phyloP scores from a whole-genome alignment of 2,888 invertebrate genomes.

The Cephus spinipes region DNA sequence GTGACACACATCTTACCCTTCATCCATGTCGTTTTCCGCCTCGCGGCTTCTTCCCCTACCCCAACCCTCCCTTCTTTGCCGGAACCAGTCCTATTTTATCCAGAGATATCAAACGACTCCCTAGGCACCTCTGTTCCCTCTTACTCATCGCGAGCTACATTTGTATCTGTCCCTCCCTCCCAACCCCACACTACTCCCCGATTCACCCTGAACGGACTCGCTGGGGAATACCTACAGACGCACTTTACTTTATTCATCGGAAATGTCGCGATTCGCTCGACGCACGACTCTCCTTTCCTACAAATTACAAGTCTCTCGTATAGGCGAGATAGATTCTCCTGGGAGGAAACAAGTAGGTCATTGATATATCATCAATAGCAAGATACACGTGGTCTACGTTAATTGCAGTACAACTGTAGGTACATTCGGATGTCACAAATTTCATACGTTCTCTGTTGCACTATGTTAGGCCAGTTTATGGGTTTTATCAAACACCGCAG shows the following conservation, averaged over 20 bases:
- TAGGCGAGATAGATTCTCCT: too few species aligned
- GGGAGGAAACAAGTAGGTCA: too few species aligned
- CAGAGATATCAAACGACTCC: slow-evolving; percentile 55
- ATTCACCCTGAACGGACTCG: slow-evolving; percentile 35
- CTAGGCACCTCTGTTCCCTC: slow-evolving; percentile 47
- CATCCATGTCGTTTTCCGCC: not conserved
- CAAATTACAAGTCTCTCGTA: too few species aligned
- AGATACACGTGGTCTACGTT: too few species aligned
- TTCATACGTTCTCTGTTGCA: too few species aligned
- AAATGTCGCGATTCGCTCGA: slow-evolving; percentile 15
- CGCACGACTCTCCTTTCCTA: too few species aligned
- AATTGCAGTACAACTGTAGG: too few species aligned
- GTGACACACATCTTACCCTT: slow-evolving; percentile 20
- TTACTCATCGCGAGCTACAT: slow-evolving; percentile 49
- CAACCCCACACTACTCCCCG: slow-evolving; percentile 30
- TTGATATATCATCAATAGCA: too few species aligned
- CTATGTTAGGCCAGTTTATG: too few species aligned
- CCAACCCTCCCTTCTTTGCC: slow-evolving; percentile 1
- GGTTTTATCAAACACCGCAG: too few species aligned
- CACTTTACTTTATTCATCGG: slow-evolving; percentile 38
- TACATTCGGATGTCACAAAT: too few species aligned
- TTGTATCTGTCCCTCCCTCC: slow-evolving; percentile 47
- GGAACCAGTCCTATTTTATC: slow-evolving; percentile 40
- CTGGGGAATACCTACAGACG: slow-evolving; percentile 27
- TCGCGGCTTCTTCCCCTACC: not conserved